A percentile compares a stretch with the other conserved stretches of the same genome.
Evolutionary conservation across 2,888 invertebrate genomes (phyloP).

Genomic region (Stenodera caucasica): DNA sequence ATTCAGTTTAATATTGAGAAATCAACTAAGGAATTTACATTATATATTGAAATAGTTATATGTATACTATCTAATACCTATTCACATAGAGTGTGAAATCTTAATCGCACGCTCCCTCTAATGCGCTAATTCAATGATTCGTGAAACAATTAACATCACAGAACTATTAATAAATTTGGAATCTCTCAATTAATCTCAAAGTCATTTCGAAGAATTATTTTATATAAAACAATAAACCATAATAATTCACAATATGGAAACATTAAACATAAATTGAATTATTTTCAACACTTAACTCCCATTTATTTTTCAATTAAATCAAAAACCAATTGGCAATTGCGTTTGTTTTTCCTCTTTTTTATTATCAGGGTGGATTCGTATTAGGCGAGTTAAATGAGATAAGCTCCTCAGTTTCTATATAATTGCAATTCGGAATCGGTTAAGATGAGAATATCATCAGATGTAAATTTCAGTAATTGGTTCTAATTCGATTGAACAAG

Average conservation of each 20-base stretch:
- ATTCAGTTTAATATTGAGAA: neutral
- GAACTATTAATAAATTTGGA: neutral
- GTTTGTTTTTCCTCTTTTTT: neutral
- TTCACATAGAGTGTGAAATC: neutral
- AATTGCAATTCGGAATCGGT: neutral
- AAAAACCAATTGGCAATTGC: neutral
- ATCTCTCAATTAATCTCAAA: neutral
- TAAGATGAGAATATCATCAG: neutral
- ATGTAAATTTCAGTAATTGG: constrained; percentile 4
- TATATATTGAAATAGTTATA: neutral
- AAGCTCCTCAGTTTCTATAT: neutral
- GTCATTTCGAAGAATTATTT: neutral
- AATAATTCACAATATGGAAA: no score
- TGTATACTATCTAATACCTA: neutral
- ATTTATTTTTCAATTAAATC: neutral
- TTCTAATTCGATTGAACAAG: neutral
- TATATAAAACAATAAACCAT: neutral
- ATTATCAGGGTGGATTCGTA: neutral
- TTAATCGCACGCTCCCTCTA: neutral
- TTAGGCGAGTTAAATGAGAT: neutral
- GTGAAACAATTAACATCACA: constrained; percentile 3
- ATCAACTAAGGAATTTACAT: constrained; percentile 4
- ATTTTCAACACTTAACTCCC: no score
- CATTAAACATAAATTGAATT: no score
- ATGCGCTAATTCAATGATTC: neutral